phyloP scores from a whole-genome alignment of 2,888 invertebrate species.

The Leucophora obtusa region DNA sequence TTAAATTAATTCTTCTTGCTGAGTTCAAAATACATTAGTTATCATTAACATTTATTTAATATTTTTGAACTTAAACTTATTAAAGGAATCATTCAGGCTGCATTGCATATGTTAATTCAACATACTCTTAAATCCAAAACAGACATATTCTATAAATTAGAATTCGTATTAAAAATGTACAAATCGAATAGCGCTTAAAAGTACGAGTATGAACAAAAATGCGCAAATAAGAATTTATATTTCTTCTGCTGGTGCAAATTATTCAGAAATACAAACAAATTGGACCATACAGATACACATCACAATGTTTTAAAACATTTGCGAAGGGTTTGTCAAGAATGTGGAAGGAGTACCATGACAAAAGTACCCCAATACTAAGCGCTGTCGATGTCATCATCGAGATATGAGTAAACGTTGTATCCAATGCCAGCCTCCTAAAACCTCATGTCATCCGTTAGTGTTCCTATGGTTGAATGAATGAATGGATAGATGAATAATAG shows the following conservation, averaged over 20 bases:
- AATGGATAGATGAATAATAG: slow-evolving; percentile 60
- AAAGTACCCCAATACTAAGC: slow-evolving; percentile 8
- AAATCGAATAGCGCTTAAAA: slow-evolving; percentile 13
- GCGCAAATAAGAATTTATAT: slow-evolving; percentile 43
- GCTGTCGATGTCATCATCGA: not conserved
- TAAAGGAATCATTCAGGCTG: too few relatives aligned
- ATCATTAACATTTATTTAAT: too few relatives aligned
- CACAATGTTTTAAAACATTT: not conserved
- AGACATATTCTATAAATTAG: slow-evolving; percentile 33
- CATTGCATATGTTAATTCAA: not conserved
- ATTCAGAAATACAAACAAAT: slow-evolving; percentile 38
- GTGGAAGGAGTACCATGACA: slow-evolving; percentile 45
- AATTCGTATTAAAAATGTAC: slow-evolving; percentile 36
- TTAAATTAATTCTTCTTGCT: too few relatives aligned
- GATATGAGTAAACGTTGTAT: slow-evolving; percentile 53
- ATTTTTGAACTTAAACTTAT: too few relatives aligned
- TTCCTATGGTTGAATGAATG: slow-evolving; percentile 38
- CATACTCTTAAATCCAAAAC: not conserved
- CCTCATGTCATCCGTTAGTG: slow-evolving; percentile 7
- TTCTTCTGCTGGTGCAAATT: slow-evolving; percentile 9
- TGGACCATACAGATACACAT: not conserved
- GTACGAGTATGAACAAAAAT: slow-evolving; percentile 16
- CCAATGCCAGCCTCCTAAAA: not conserved
- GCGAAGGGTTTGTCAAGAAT: slow-evolving; percentile 26
- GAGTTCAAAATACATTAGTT: too few relatives aligned